phyloP scores from a whole-genome alignment of 2,888 invertebrate genomes.

The Eustalomyia histrio region DNA sequence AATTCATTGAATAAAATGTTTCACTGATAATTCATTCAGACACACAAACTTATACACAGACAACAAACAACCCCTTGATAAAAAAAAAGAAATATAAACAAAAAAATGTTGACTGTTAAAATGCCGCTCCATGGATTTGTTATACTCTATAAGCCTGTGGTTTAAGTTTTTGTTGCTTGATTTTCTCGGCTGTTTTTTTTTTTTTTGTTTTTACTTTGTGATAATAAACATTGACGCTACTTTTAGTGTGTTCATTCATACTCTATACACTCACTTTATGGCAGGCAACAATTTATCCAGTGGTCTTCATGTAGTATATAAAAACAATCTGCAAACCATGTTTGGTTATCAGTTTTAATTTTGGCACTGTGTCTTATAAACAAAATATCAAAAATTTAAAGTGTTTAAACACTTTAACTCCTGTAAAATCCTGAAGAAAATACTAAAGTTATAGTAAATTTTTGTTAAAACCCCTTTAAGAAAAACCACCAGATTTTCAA shows the following conservation, averaged over 20 bases:
- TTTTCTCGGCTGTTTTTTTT: conserved; percentile 32
- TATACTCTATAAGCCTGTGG: not conserved
- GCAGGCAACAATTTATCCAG: conserved; percentile 36
- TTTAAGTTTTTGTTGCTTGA: conserved; percentile 16
- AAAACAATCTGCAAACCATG: conserved; percentile 76
- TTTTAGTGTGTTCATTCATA: conserved; percentile 34
- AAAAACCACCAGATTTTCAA: conserved; percentile 31
- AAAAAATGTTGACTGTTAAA: not conserved
- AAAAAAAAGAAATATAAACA: not conserved
- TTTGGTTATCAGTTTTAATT: conserved; percentile 77
- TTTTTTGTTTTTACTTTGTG: conserved; percentile 28
- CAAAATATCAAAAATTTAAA: conserved; percentile 1
- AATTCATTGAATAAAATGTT: not conserved
- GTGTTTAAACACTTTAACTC: not conserved
- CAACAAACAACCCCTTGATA: not conserved
- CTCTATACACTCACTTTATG: conserved; percentile 50
- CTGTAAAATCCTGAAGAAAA: not conserved
- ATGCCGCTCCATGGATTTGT: conserved; percentile 6
- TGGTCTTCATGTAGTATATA: conserved; percentile 71
- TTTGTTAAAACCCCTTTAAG: conserved; percentile 59
- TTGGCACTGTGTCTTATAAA: conserved; percentile 74
- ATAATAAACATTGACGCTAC: conserved; percentile 42
- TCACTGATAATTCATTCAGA: not conserved
- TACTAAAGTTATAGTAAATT: not conserved
- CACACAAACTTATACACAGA: not conserved